Evolutionary conservation across 2,888 invertebrate species (phyloP).

Genomic region (Papilio elwesi): DNA sequence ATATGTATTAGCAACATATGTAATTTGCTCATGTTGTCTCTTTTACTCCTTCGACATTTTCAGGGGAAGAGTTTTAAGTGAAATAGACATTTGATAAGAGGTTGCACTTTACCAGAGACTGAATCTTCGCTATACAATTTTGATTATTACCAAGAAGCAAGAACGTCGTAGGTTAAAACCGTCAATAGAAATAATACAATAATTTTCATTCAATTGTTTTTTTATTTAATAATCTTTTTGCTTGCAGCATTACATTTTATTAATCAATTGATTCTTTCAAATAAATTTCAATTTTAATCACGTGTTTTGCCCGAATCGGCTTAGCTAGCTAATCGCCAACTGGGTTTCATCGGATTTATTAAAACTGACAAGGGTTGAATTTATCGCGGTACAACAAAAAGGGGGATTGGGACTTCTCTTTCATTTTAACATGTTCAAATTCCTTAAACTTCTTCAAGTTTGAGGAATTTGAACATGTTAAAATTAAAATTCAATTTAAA

Average conservation of each 20-base stretch:
- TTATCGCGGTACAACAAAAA: constrained; percentile 9
- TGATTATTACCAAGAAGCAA: neutral
- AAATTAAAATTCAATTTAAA: constrained; percentile 8
- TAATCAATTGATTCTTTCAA: neutral
- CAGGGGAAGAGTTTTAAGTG: neutral
- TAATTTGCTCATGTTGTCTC: neutral
- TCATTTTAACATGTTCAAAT: neutral
- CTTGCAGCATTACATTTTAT: neutral
- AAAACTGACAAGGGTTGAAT: constrained; percentile 17
- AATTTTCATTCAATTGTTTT: neutral
- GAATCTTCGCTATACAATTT: neutral
- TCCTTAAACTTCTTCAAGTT: no score
- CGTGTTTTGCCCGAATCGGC: constrained; percentile 1
- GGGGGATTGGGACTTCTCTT: neutral
- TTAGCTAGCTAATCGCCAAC: constrained; percentile 6
- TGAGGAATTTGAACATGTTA: no score
- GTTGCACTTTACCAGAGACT: neutral
- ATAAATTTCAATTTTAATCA: neutral
- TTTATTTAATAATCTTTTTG: neutral
- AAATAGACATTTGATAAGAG: neutral
- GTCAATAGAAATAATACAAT: neutral
- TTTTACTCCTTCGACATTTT: neutral
- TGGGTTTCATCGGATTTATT: constrained; percentile 12
- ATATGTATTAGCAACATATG: neutral
- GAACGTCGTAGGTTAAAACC: neutral